A percentile compares a stretch with the other conserved stretches of the same genome.
Conservation (phyloP, 2,888 invertebrate species). For the Ectemnius cavifrons region DNA sequence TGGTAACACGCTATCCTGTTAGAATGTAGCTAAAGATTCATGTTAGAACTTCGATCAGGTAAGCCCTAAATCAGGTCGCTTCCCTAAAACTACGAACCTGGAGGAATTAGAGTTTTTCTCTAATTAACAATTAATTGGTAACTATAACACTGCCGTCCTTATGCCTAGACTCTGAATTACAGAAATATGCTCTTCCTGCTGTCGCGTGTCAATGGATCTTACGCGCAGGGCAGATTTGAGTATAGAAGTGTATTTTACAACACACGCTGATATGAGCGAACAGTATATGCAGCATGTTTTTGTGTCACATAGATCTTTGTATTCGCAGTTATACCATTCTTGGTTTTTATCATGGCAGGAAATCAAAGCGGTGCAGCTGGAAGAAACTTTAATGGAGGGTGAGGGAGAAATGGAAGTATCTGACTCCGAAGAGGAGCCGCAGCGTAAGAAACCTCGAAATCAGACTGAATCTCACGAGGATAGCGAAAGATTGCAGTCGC, state of each 20-base stretch:
- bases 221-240: neutral
- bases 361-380: slow-evolving; percentile 84
- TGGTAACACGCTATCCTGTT: slow-evolving; percentile 15
- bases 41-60: slow-evolving; percentile 22
- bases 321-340: slow-evolving; percentile 17
- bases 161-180: slow-evolving; percentile 54
- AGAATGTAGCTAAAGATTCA: slow-evolving; percentile 5
- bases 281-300: slow-evolving; percentile 19
- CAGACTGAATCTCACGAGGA: slow-evolving; percentile 68
- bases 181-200: slow-evolving; percentile 41
- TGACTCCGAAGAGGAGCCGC: slow-evolving; percentile 84
- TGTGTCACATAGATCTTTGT: slow-evolving; percentile 1
- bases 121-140: slow-evolving; percentile 6
- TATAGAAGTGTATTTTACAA: slow-evolving; percentile 15
- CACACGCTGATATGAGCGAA: neutral
- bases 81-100: slow-evolving; percentile 11
- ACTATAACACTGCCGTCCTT: slow-evolving; percentile 2
- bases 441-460: slow-evolving; percentile 70
- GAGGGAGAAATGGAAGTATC: slow-evolving; percentile 94
- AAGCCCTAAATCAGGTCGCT: slow-evolving; percentile 14
- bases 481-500: slow-evolving; percentile 68
- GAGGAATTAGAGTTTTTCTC: neutral
- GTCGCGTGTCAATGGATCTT: slow-evolving; percentile 3
- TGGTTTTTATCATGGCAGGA: slow-evolving; percentile 79
- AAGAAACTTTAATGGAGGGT: slow-evolving; percentile 83